A percentile compares a stretch with the other conserved stretches of the same genome.
These are phyloP conservation scores for Acanthurus lineatus DNA, from an alignment of 2,797 vertebrate species.

Conservation along the genomic window DNA sequence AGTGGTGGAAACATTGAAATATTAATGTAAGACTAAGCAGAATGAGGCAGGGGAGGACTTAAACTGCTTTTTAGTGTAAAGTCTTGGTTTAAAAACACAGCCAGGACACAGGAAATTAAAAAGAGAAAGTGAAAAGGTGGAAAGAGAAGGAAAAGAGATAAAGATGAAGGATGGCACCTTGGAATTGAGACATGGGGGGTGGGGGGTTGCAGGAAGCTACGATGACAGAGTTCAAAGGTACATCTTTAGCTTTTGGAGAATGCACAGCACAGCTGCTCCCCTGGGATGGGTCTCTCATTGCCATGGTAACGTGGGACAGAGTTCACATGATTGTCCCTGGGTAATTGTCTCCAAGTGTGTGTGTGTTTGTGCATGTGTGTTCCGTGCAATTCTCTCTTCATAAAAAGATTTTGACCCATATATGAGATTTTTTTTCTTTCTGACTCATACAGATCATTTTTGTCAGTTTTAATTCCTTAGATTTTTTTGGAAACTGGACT, in stretches of 20 bases:
- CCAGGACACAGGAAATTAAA: constrained; percentile 52
- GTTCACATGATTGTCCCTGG: constrained; percentile 62
- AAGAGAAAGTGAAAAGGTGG: background rate
- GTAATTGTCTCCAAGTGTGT: constrained; percentile 33
- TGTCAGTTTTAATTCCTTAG: constrained; percentile 21
- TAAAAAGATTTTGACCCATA: constrained; percentile 15
- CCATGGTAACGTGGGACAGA: constrained; percentile 72
- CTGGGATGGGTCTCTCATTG: constrained; percentile 61
- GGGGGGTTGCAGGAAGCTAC: constrained; percentile 8
- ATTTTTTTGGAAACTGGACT: background rate
- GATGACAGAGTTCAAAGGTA: constrained; percentile 61
- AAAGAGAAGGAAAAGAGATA: constrained; percentile 20
- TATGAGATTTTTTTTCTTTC: background rate
- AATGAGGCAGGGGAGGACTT: constrained; percentile 20
- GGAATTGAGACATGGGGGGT: constrained; percentile 29
- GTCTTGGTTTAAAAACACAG: constrained; percentile 49
- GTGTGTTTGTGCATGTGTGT: constrained; percentile 18
- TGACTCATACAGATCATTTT: background rate
- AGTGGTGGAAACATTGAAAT: constrained; percentile 50
- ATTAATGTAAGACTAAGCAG: constrained; percentile 47
- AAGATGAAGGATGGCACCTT: constrained; percentile 57
- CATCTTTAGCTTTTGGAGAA: constrained; percentile 62
- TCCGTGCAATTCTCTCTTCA: constrained; percentile 14
- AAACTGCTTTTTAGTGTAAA: constrained; percentile 46
- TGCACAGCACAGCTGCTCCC: constrained; percentile 60